phyloP scores from a whole-genome alignment of 1,140 invertebrate genomes.

The Caerostris darwini region DNA sequence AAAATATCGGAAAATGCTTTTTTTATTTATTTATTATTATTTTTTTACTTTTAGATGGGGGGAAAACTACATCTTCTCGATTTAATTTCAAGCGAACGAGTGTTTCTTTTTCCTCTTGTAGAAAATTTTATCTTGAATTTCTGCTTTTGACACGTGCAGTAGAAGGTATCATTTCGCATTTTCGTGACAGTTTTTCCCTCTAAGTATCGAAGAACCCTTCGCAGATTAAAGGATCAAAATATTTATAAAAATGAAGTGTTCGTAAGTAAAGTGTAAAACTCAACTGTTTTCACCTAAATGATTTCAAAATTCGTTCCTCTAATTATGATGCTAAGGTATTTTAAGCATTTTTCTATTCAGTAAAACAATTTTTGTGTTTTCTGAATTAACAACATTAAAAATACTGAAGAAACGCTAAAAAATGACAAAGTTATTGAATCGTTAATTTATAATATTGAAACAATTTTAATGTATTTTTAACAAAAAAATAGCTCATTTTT shows the following conservation, averaged over 20 bases:
- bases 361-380: no score
- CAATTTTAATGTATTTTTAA: no score
- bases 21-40: background rate
- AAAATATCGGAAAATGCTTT: background rate
- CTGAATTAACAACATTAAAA: no score
- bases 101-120: background rate
- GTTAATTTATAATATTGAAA: no score
- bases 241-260: background rate
- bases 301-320: background rate
- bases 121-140: background rate
- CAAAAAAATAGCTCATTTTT: no score
- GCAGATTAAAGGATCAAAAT: background rate
- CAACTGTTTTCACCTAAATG: background rate
- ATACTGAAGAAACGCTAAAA: no score
- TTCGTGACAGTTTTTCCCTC: background rate
- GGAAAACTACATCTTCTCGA: conserved; percentile 22
- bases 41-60: background rate
- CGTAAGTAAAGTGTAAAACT: background rate
- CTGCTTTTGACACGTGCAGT: background rate
- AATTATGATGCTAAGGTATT: background rate
- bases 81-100: conserved; percentile 5
- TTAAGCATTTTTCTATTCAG: no score
- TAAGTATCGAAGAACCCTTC: background rate
- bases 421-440: no score
- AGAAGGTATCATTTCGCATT: background rate